phyloP scores from a whole-genome alignment of 2,888 invertebrate genomes.

The Mayetiola destructor region DNA sequence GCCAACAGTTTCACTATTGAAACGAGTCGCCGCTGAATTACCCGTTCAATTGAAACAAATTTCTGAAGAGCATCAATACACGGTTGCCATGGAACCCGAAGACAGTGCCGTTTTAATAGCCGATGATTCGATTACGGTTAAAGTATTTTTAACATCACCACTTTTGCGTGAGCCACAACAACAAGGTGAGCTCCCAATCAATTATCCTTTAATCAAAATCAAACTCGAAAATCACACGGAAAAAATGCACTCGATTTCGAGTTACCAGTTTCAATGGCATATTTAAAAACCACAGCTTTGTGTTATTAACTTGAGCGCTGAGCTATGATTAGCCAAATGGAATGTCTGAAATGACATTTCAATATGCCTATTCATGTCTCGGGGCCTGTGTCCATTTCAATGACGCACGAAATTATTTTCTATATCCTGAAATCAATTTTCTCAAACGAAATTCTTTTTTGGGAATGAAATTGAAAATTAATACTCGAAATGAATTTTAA shows the following conservation, averaged over 20 bases:
- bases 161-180: conserved; percentile 65
- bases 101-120: conserved; percentile 74
- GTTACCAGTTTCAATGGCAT: conserved; percentile 22
- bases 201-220: background rate
- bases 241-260: conserved; percentile 21
- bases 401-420: too few relatives aligned
- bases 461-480: too few relatives aligned
- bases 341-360: too few relatives aligned
- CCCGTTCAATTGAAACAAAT: conserved; percentile 63
- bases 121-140: conserved; percentile 64
- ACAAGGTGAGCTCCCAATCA: conserved; percentile 38
- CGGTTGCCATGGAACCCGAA: conserved; percentile 67
- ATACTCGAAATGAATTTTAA: too few relatives aligned
- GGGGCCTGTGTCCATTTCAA: too few relatives aligned
- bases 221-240: background rate
- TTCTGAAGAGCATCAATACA: conserved; percentile 61
- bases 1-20: conserved; percentile 74
- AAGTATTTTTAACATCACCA: conserved; percentile 84
- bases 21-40: conserved; percentile 71
- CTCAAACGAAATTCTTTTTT: too few relatives aligned
- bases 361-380: too few relatives aligned
- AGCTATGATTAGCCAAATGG: too few relatives aligned
- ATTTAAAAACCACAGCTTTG: too few relatives aligned
- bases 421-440: too few relatives aligned
- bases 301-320: too few relatives aligned